Evolutionary conservation across 2,797 vertebrate genomes (phyloP), one percentile per base, ranked within the genome.

Genomic region (Apodemus agrarius): DNA sequence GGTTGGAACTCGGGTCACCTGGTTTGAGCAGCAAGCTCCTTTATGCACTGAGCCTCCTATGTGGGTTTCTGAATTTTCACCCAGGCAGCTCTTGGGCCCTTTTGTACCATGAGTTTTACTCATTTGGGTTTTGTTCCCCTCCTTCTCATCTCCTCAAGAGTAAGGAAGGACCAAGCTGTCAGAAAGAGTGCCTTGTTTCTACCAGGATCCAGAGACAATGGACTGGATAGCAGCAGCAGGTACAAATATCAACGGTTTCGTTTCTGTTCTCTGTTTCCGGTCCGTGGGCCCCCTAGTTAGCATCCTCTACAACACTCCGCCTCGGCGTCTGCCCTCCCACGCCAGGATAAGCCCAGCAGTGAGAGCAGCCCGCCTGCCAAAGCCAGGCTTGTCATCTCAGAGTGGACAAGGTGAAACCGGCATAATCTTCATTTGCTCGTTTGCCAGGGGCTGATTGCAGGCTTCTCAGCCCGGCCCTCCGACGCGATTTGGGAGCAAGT

Each of bases 401-500:
- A 87, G 86, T 98, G 95, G 97, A 89, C 90, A 79, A 89, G 98
- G 98, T 98, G 98, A 98, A 98, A 97, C 97, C 91, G 83, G 95
- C 97, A 98, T 98, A 98, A 93, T 52, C 97, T 93, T 96, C 96
- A 98, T 98, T 98, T 98, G 97, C 6, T 46, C 90, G 96, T 69
- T 97, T 97, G 97, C 98, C 98, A 98, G 92, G 83, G 95, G 89
- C 98, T 98, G 97, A 98, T 97, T 98, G 97, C 94, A 96, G 97
- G 88, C 97, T 98, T 98, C 97, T 95, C 95, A 98, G 98, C 97
- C 96, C 94, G 97, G 97, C 95, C 96, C 82, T 94, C 96, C 89
- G 43, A 98, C 92, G 80, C 97, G 98, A 98, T 98, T 98, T 98
- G 97, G 94, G 97, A 98, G 98, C 98, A 98, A 98, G 99, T 99